Base-by-base conservation (phyloP, 2,797 vertebrate species). In the Brotogeris chrysoptera region DNA sequence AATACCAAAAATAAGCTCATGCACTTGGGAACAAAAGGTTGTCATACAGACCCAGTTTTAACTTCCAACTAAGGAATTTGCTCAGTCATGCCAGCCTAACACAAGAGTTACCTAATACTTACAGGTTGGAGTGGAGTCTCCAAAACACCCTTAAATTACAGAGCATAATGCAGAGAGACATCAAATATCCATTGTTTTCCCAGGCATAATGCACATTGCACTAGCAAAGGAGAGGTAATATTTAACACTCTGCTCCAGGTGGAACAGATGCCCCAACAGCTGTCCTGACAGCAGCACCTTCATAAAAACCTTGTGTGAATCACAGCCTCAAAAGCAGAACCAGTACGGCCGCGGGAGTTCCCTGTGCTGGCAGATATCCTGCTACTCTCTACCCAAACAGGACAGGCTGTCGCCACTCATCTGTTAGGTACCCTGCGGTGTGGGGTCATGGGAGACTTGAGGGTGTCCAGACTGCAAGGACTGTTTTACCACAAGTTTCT, bases 1-100 rank as follows among this genome's bases (percentile, higher is more conserved):
- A 53, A 61, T 49, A 93, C 55, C 68, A 89, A 87, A 92, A 93
- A 68, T 89, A 71, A 94, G 77, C 68, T 96, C 38, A 88, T 36
- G 66, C 50, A 53, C 47, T 85, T 53, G 21, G 44, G 71, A 91
- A 80, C 47, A 82, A 77, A 73, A 88, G 10, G 17, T 52, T 47
- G 84, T 77, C 70, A 30, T 11, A 28, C 16, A 87, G 64, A 82
- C 28, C 16, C n/a, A 57, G 64, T 36, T 28, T 74, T 73, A 88
- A 24, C 47, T 90, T 86, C 46, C 38, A 73, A 2, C 15, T n/a
- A 23, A 25, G 38, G 83, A 66, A 85, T 93, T 88, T 86, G 63
- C 61, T 84, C 74, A n/a, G 73, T 88, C 78, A 68, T 39, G 28
- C 68, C 66, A 90, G 41, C 64, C 64, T 68, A 71, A 76, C 14